phyloP scores from a whole-genome alignment of 2,888 invertebrate genomes.

The Epinotia demarniana region DNA sequence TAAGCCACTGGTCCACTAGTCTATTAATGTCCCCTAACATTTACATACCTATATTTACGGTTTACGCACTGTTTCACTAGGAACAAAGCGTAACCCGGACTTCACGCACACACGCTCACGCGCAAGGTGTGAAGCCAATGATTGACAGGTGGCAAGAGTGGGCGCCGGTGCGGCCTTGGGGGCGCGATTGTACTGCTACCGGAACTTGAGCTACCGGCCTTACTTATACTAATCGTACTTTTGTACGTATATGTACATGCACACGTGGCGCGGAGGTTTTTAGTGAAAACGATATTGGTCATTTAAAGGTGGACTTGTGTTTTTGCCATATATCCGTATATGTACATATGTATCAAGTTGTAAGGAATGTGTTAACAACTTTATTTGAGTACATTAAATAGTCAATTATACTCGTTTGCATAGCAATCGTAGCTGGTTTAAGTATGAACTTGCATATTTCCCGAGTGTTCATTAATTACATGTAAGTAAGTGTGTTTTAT shows the following conservation, averaged over 20 bases:
- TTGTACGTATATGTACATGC: conserved; percentile 24
- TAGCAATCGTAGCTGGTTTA: background rate
- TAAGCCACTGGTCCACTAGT: too few relatives aligned
- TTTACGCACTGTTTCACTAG: conserved; percentile 12
- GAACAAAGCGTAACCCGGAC: conserved; percentile 43
- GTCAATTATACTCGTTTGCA: background rate
- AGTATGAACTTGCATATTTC: background rate
- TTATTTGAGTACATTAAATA: background rate
- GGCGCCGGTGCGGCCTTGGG: conserved; percentile 49
- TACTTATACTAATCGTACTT: conserved; percentile 41
- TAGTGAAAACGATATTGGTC: background rate
- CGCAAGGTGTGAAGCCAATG: conserved; percentile 46
- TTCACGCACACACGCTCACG: conserved; percentile 29
- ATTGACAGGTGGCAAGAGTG: conserved; percentile 51
- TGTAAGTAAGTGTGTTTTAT: background rate
- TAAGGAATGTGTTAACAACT: conserved; percentile 15
- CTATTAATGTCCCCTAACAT: too few relatives aligned
- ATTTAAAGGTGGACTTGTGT: background rate
- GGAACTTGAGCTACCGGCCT: conserved; percentile 51
- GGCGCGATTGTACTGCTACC: conserved; percentile 50
- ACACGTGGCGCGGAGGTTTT: conserved; percentile 4
- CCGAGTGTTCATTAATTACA: background rate
- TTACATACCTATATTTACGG: too few relatives aligned
- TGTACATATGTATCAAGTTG: background rate
- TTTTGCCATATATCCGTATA: background rate